Evolutionary conservation across 1,140 invertebrate genomes (phyloP), one percentile per base, ranked within the genome.

Genomic region (Papilio polyxenes): DNA sequence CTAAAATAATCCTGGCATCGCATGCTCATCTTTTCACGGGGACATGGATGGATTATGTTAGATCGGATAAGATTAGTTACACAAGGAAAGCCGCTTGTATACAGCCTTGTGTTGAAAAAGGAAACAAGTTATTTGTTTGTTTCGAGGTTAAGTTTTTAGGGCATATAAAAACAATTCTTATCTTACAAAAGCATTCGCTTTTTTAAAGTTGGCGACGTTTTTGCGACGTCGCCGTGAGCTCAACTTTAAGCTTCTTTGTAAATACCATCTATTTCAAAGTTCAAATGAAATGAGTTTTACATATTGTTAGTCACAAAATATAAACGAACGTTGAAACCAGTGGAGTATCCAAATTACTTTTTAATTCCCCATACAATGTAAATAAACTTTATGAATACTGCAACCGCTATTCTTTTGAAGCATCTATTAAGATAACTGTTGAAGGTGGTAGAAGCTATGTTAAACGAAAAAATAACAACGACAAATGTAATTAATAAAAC

Each of bases 201-300:
- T n/a, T 62, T 62, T n/a, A 62, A 59, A 62, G 59, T 62, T 62
- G n/a, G 59, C n/a, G n/a, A 62, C n/a, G 59, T 62, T 62, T 62
- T 62, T 62, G 59, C 59, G n/a, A 62, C 59, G 59, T 62, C 20
- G 59, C 59, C 17, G n/a, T 20, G 59, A 7, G 59, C 59, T 62
- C 59, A 62, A 17, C 17, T 62, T 20, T 62, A 6, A 62, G 59
- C n/a, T n/a, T 62, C 59, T 62, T 62, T 62, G 59, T 62, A 62
- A 62, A 62, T 20, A 62, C n/a, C 7, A 62, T 62, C 59, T 62
- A 4, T 23, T 62, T 31, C 4, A 56, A 56, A 56, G 6, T 20
- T 20, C 59, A 62, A 62, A 62, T 0, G n/a, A 62, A 23, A 62
- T 23, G 9, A 23, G 7, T 62, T 62, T 62, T n/a, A 31, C 17